Evolutionary conservation across 2,113 vertebrate species (phyloP).

Genomic region (Eleginops maclovinus): DNA sequence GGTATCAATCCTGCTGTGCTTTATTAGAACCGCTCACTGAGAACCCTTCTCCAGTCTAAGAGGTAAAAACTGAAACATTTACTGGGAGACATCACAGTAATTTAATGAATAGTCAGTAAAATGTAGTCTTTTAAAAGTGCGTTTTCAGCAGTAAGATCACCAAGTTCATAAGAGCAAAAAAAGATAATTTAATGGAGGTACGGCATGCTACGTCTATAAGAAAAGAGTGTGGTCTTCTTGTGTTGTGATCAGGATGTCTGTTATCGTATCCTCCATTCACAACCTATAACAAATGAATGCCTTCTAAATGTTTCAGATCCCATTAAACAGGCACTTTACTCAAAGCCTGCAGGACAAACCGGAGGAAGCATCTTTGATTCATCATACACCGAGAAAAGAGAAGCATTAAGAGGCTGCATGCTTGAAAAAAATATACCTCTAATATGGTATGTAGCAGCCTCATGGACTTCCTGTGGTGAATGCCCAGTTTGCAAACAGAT

Average conservation of each 20-base stretch:
- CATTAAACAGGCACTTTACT: neutral
- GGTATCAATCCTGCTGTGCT: slow-evolving; percentile 54
- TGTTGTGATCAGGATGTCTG: neutral
- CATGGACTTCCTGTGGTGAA: neutral
- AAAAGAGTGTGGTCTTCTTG: neutral
- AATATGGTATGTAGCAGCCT: neutral
- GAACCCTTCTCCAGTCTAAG: slow-evolving; percentile 7
- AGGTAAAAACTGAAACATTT: slow-evolving; percentile 12
- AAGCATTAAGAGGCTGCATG: neutral
- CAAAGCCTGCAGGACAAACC: slow-evolving; percentile 13
- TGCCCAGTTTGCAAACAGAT: neutral
- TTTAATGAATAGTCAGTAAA: neutral
- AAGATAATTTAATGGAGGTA: neutral
- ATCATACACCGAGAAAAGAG: neutral
- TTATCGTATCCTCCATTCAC: slow-evolving; percentile 6
- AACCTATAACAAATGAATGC: slow-evolving; percentile 24
- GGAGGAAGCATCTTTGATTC: slow-evolving; percentile 2
- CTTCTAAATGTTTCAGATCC: neutral
- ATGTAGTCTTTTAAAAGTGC: neutral
- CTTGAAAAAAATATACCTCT: no score
- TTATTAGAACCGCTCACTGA: slow-evolving; percentile 19
- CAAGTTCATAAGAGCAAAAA: neutral
- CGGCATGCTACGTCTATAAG: neutral
- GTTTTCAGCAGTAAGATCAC: neutral
- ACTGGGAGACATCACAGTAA: neutral